phyloP scores from a whole-genome alignment of 2,888 invertebrate genomes.

The Magallana nippona region DNA sequence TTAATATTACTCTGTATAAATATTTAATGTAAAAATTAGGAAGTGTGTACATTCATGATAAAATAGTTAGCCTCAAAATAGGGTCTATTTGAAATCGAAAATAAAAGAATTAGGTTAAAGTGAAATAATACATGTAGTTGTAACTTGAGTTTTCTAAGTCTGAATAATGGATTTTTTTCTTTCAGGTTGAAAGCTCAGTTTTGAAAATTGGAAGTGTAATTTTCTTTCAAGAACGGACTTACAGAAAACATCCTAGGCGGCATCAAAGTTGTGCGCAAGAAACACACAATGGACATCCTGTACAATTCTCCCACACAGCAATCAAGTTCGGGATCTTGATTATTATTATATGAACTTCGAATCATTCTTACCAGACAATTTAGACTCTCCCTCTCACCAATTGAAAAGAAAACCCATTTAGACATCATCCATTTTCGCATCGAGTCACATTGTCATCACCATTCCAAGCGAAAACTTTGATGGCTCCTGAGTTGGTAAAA shows the following conservation, averaged over 20 bases:
- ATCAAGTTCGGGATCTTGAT: conserved; percentile 14
- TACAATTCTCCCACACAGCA: conserved; percentile 5
- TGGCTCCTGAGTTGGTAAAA: too few species aligned
- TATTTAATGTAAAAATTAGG: too few species aligned
- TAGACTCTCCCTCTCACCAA: background rate
- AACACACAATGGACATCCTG: conserved; percentile 44
- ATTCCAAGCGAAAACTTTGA: too few species aligned
- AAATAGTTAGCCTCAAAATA: too few species aligned
- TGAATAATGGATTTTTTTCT: background rate
- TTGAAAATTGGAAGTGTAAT: conserved; percentile 44
- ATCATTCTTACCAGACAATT: background rate
- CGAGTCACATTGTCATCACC: too few species aligned
- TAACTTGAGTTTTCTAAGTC: too few species aligned
- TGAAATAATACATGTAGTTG: too few species aligned
- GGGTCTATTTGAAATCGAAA: too few species aligned
- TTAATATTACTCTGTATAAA: too few species aligned
- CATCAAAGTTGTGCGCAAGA: conserved; percentile 46
- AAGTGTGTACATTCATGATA: too few species aligned
- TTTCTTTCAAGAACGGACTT: conserved; percentile 45
- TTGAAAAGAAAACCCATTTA: background rate
- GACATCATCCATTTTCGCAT: background rate
- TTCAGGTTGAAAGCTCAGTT: conserved; percentile 51
- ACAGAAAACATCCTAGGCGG: conserved; percentile 37
- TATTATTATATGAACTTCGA: background rate
- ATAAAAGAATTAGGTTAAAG: too few species aligned